Conservation (phyloP, 2,797 vertebrate species). For the Steatocranus sp. region DNA sequence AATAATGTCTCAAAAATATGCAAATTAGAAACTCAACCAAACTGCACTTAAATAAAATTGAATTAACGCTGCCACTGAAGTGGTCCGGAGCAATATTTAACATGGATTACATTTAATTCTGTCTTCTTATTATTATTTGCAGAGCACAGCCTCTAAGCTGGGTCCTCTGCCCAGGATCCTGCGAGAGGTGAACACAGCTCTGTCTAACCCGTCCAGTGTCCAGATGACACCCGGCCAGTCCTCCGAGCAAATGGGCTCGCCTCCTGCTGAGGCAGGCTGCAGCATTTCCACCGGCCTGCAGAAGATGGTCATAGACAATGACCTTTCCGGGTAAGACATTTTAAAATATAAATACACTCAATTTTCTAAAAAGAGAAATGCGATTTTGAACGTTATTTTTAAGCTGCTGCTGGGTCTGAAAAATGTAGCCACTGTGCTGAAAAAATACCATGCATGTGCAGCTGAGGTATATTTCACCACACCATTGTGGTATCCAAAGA, state of each 20-base stretch:
- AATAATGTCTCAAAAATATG: not conserved
- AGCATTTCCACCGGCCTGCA: constrained; percentile 91
- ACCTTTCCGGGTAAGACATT: constrained; percentile 86
- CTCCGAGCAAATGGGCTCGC: constrained; percentile 77
- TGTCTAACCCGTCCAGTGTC: constrained; percentile 85
- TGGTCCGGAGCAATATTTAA: not conserved
- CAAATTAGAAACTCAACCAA: constrained; percentile 8
- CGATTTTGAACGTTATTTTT: not conserved
- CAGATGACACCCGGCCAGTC: constrained; percentile 71
- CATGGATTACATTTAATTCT: not conserved
- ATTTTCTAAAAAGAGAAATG: not conserved
- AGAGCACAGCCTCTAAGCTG: constrained; percentile 87
- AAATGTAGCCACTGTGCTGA: not conserved
- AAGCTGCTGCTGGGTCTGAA: not conserved
- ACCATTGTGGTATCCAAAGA: not conserved
- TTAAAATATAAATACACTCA: not conserved
- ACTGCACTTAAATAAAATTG: not conserved
- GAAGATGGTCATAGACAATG: constrained; percentile 97
- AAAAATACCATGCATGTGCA: not conserved
- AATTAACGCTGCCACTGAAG: not conserved
- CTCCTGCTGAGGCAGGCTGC: constrained; percentile 78
- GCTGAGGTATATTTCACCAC: not conserved
- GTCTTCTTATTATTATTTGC: not conserved
- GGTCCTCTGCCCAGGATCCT: constrained; percentile 94
- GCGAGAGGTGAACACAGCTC: constrained; percentile 86